Base-by-base conservation (phyloP, 2,888 invertebrate genomes). In the Plusia festucae region DNA sequence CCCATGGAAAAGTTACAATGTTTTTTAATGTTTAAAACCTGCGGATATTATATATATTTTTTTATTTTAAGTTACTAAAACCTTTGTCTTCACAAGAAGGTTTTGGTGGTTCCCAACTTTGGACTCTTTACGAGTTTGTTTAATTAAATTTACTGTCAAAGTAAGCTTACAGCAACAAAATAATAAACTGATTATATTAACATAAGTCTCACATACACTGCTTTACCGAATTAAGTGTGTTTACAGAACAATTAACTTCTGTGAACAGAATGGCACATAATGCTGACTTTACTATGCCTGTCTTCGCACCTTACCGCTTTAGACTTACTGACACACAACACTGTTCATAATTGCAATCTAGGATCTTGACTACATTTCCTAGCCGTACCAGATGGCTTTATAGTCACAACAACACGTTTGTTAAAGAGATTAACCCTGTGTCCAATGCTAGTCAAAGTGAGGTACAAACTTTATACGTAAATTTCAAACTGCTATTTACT, bases 371-470 rank as follows among this genome's bases (percentile, higher is more conserved):
- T 52, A 7, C 30, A 32, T 32, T 20, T 24, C 27, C 56, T 15
- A 30, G 57, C 8, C 18, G 18, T 73, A 16, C 32, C 46, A 51
- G 53, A 60, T 27, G 44, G 69, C 46, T 49, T 52, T 32, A 66
- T 40, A 61, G 61, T 52, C 30, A 34, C 40, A 54, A 52, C 53
- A 44, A 13, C 53, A 53, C 40, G 67, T 58, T 44, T 32, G 57
- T 54, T 30, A 55, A 60, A 57, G 69, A 16, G 34, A 68, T 74
- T 22, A 74, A 32, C 30, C 15, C 24, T 18, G 18, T 46, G 46
- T 11, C 7, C 11, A 2, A 18, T 11, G 20, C 9, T 49, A 11
- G 46, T 16, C 15, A 53, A 40, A 44, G 6, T n/a, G 24, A 67
- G 49, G 22, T 15, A 55, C 54, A n/a, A 27, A 55, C 30, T 55